Percentiles rank a stretch among this genome's conserved stretches.
Conservation (phyloP, 2,113 vertebrate species). For the Oreotragus oreotragus region DNA sequence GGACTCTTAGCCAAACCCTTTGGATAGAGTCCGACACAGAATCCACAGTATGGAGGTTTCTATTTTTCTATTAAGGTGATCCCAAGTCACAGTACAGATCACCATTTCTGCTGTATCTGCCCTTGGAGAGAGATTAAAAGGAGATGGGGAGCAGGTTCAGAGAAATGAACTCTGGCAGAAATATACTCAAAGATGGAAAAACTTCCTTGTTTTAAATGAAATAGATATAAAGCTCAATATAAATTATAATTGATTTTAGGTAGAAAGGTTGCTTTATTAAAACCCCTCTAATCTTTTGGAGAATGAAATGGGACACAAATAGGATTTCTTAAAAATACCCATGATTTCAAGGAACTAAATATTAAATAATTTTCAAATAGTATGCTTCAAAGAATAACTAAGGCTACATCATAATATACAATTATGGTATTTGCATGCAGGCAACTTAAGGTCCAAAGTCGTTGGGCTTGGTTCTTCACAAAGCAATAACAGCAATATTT, state of each 20-base stretch:
- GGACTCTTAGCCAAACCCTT: constrained; percentile 61
- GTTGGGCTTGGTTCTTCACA: background rate
- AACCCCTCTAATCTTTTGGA: background rate
- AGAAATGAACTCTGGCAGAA: background rate
- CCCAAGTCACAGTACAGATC: background rate
- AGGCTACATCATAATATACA: background rate
- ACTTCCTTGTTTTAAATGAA: constrained; percentile 1
- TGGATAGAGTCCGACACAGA: constrained; percentile 4
- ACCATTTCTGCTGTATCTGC: background rate
- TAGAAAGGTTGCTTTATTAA: background rate
- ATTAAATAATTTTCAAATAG: background rate
- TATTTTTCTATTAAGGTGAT: constrained; percentile 29
- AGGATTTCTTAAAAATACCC: background rate
- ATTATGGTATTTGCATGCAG: background rate
- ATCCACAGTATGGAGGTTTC: constrained; percentile 48
- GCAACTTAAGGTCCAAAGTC: background rate
- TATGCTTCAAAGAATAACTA: background rate
- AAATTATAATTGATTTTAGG: background rate
- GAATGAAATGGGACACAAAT: background rate
- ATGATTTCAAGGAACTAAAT: background rate
- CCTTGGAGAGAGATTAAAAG: background rate
- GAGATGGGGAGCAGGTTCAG: background rate
- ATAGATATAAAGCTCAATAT: background rate
- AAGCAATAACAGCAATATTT: background rate
- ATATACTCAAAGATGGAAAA: background rate